phyloP scores from a whole-genome alignment of 1,140 invertebrate species.

The Belonocnema kinseyi region DNA sequence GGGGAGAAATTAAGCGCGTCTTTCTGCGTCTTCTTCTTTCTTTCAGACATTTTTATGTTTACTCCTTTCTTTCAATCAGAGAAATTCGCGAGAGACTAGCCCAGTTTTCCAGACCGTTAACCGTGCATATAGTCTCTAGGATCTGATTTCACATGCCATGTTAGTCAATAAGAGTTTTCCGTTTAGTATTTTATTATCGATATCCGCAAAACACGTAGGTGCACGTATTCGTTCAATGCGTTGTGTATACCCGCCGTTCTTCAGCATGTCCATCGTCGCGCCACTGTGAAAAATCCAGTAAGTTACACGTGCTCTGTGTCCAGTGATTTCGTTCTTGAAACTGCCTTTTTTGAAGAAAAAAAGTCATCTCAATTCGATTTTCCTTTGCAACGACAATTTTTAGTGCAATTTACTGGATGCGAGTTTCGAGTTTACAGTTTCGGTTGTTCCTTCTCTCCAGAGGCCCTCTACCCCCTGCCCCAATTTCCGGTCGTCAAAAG shows the following conservation, averaged over 20 bases:
- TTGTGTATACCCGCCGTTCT: conserved; percentile 10
- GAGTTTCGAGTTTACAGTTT: not conserved
- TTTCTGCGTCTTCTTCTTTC: conserved; percentile 25
- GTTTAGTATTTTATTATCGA: conserved; percentile 47
- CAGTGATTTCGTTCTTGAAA: not conserved
- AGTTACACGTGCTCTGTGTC: not conserved
- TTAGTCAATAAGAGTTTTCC: conserved; percentile 57
- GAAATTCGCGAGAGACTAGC: not conserved
- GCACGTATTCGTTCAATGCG: conserved; percentile 20
- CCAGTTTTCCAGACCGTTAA: conserved; percentile 49
- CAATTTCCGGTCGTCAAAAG: conserved; percentile 44
- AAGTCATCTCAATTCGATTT: not conserved
- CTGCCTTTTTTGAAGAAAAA: not conserved
- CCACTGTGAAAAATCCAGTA: conserved; percentile 11
- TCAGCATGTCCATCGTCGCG: not conserved
- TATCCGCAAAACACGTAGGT: not conserved
- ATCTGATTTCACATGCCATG: conserved; percentile 62
- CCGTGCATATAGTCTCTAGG: conserved; percentile 44
- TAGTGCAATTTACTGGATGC: conserved; percentile 17
- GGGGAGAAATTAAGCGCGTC: conserved; percentile 1
- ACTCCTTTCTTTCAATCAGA: conserved; percentile 19
- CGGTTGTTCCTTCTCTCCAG: not conserved
- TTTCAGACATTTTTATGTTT: not conserved
- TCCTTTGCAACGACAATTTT: not conserved
- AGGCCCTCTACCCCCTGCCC: not conserved